Evolutionary conservation across 2,797 vertebrate species (phyloP).

Genomic region (Microcaecilia unicolor): DNA sequence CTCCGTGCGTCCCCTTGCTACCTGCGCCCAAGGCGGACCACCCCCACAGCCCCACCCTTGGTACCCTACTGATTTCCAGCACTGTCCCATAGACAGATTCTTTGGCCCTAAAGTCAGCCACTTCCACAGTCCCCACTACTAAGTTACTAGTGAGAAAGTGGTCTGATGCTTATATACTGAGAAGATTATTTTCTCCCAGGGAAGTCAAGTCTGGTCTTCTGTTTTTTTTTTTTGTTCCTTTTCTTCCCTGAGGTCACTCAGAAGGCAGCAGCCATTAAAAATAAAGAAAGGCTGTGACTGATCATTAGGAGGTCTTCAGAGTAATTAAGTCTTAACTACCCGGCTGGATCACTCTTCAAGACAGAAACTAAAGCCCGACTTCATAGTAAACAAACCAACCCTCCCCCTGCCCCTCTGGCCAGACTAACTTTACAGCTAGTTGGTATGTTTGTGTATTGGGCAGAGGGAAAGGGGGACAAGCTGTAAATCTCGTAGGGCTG

Average conservation of each 20-base stretch:
- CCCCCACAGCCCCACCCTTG: too few relatives aligned
- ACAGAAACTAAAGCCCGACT: slow-evolving; percentile 59
- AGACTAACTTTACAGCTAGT: slow-evolving; percentile 50
- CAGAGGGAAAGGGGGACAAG: neutral
- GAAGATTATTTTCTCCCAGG: too few relatives aligned
- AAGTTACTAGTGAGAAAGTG: too few relatives aligned
- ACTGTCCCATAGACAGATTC: too few relatives aligned
- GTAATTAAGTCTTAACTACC: slow-evolving; percentile 61
- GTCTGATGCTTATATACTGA: too few relatives aligned
- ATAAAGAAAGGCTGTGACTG: slow-evolving; percentile 51
- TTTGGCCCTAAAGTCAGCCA: too few relatives aligned
- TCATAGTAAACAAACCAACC: slow-evolving; percentile 53
- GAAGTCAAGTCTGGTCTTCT: slow-evolving; percentile 10
- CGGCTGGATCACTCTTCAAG: slow-evolving; percentile 70
- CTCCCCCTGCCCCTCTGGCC: too few relatives aligned
- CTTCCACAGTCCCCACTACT: too few relatives aligned
- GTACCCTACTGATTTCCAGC: too few relatives aligned
- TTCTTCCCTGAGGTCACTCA: slow-evolving; percentile 22
- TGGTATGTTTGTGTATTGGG: slow-evolving; percentile 27
- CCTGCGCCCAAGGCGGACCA: too few relatives aligned
- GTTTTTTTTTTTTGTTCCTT: slow-evolving; percentile 7
- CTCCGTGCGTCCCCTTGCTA: too few relatives aligned
- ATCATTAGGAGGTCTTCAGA: slow-evolving; percentile 68
- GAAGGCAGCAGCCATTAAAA: slow-evolving; percentile 41
- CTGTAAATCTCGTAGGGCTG: slow-evolving; percentile 36